Evolutionary conservation across 35 echinoderm and acorn worm species (phyloP), one percentile per base, ranked within the genome.

Genomic region (Acanthaster planci): DNA sequence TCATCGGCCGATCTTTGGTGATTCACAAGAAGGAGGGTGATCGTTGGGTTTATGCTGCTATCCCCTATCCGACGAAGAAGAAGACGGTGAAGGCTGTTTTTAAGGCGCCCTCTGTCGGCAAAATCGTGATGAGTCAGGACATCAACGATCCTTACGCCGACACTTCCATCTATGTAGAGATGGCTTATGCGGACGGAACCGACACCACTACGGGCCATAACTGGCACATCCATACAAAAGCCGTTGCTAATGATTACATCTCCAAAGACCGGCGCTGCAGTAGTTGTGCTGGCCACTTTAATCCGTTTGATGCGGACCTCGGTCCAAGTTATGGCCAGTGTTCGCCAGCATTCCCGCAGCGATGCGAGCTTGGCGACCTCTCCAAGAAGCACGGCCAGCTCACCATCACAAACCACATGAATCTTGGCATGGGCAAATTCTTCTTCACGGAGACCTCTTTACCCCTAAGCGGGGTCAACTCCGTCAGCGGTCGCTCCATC

Each of bases 291-390:
- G 92, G 92, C 10, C 96, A 99, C 53, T 90, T 88, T 57, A 99
- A 99, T 80, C 96, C 96, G 21, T 99, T 94, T 34, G 52, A 72
- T 37, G 96, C 87, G 5, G 82, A 89, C 56, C 51, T 99, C 50
- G 86, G 84, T 67, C 56, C 93, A 15, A 56, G 36, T 19, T 93
- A 91, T 57, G 44, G 56, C 0, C 59, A 94, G 18, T 99, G 96
- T 38, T 85, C 42, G 15, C 82, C 86, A 18, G 57, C 57, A 10
- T 84, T 86, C 31, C 92, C 91, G 15, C 64, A 81, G 79, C 88
- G 96, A n/a, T 99, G 96, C 52, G 96, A 99, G 56, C 55, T 92
- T 2, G 96, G 92, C 12, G 96, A 99, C 68, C 82, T 99, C 27
- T 78, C 96, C 17, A 84, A 83, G 38, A 99, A 91, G 35, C 92